Conservation (phyloP, 2,113 vertebrate species). For the Clarias macrocephalus region DNA sequence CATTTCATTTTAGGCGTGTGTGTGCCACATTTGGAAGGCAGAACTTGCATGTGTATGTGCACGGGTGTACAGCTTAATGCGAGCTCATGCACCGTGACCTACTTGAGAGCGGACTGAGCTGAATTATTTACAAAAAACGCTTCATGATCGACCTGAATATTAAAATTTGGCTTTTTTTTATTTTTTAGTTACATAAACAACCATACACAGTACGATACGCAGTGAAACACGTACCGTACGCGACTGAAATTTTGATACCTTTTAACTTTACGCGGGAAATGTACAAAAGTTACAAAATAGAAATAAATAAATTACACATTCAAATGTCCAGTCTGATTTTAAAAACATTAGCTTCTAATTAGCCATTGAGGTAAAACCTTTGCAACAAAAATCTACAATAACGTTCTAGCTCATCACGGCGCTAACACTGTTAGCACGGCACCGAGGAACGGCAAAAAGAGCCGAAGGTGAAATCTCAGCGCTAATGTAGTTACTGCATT, state of each 20-base stretch:
- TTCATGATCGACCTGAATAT: not conserved
- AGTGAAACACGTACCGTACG: too few species aligned
- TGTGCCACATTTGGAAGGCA: too few species aligned
- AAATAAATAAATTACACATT: too few species aligned
- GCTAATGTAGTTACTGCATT: slow-evolving; percentile 50
- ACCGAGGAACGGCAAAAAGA: not conserved
- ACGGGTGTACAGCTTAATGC: not conserved
- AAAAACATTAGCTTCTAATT: too few species aligned
- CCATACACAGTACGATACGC: too few species aligned
- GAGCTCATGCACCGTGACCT: slow-evolving; percentile 57
- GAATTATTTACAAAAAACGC: not conserved
- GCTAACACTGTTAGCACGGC: slow-evolving; percentile 33
- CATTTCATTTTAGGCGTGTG: too few species aligned
- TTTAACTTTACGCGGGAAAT: too few species aligned
- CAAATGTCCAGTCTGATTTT: too few species aligned
- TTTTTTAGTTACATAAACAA: too few species aligned
- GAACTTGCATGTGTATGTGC: too few species aligned
- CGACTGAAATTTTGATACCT: too few species aligned
- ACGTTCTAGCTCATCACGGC: slow-evolving; percentile 27
- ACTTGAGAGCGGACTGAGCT: slow-evolving; percentile 52
- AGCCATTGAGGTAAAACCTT: not conserved
- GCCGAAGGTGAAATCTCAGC: slow-evolving; percentile 50
- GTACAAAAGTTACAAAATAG: too few species aligned
- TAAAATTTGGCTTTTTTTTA: not conserved
- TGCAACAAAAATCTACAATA: slow-evolving; percentile 34